Conservation (phyloP, 2,888 invertebrate species). For the Ariolimax columbianus region DNA sequence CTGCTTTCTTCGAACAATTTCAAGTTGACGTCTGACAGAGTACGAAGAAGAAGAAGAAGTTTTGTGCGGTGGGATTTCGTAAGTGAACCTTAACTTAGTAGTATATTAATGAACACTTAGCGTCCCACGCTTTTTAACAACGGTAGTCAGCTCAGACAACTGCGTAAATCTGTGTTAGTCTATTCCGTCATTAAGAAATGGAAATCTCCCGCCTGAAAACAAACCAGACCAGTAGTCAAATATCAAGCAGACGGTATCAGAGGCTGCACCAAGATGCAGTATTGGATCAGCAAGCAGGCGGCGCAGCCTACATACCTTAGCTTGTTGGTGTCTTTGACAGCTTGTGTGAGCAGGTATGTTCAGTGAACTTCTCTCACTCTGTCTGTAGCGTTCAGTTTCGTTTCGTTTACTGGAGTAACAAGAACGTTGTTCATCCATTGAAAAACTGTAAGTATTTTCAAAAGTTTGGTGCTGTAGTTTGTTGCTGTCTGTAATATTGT, state of each 20-base stretch:
- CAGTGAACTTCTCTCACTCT: neutral
- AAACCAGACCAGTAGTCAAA: neutral
- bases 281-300: neutral
- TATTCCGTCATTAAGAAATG: neutral
- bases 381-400: constrained; percentile 4
- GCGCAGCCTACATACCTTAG: neutral
- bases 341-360: constrained; percentile 11
- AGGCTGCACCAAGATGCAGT: neutral
- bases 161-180: no score
- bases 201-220: neutral
- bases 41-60: no score
- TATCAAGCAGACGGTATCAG: constrained; percentile 11
- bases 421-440: neutral
- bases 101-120: no score
- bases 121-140: no score
- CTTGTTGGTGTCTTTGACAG: neutral
- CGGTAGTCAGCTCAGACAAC: no score
- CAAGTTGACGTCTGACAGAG: no score
- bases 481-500: no score
- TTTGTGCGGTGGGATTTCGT: no score
- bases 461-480: no score
- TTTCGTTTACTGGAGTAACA: constrained; percentile 28
- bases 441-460: constrained; percentile 1
- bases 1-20: no score
- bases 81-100: no score